These are phyloP conservation scores for Bufo gargarizans DNA, from an alignment of 2,113 vertebrate genomes.

Conservation along the genomic window DNA sequence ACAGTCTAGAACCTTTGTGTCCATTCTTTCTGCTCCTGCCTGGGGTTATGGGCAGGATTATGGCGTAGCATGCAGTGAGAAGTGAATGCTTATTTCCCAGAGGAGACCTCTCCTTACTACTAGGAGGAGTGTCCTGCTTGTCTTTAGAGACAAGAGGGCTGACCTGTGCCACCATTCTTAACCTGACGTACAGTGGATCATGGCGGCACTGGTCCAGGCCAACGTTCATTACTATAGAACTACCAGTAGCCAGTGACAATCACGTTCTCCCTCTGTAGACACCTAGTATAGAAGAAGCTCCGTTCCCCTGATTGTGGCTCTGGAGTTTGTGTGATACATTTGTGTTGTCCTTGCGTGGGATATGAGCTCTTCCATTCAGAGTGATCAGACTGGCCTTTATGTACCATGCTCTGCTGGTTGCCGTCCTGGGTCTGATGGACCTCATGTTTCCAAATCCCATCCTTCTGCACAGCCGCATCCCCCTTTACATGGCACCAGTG, in stretches of 20 bases:
- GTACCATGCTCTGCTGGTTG: too few species aligned
- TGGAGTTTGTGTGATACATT: background rate
- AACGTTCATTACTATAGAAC: background rate
- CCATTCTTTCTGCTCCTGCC: background rate
- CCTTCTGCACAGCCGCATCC: background rate
- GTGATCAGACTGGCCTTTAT: background rate
- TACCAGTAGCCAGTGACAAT: background rate
- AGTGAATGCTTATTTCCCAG: background rate
- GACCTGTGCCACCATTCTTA: background rate
- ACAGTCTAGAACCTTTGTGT: background rate
- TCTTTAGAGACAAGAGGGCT: background rate
- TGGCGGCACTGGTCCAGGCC: background rate
- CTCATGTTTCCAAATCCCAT: background rate
- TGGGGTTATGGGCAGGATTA: background rate
- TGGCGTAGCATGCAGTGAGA: background rate
- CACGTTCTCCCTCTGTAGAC: background rate
- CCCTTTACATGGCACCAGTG: background rate
- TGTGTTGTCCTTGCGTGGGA: background rate
- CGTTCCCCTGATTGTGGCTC: background rate
- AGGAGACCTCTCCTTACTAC: background rate
- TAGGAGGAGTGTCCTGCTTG: background rate
- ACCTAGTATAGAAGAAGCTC: background rate
- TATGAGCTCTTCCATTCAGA: background rate
- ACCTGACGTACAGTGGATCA: background rate
- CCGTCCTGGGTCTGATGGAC: background rate